Conservation (phyloP, 2,888 invertebrate genomes). For the Petrolisthes manimaculis region DNA sequence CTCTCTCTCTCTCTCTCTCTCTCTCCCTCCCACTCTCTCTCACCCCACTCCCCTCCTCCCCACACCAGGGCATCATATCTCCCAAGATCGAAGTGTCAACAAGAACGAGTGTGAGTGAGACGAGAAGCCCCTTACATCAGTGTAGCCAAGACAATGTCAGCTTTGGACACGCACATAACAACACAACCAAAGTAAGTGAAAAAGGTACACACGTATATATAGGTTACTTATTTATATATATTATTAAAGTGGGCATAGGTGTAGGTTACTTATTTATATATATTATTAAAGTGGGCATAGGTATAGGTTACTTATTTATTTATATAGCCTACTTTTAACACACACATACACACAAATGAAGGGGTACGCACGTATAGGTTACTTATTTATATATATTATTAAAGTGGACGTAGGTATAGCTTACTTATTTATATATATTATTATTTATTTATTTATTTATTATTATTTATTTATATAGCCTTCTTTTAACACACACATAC, state of each 20-base stretch:
- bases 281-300: not conserved
- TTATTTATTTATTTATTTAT: not conserved
- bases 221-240: not conserved
- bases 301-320: not conserved
- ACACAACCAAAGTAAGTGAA: conserved; percentile 32
- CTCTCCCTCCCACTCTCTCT: not conserved
- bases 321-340: not conserved
- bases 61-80: conserved; percentile 56
- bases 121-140: conserved; percentile 60
- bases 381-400: not conserved
- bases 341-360: not conserved
- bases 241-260: too few relatives aligned
- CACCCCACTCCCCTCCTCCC: not conserved
- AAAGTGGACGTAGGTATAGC: too few relatives aligned
- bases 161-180: conserved; percentile 60
- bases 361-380: not conserved
- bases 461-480: not conserved
- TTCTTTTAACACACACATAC: not conserved
- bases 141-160: conserved; percentile 62
- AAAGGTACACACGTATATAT: not conserved
- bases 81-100: conserved; percentile 66
- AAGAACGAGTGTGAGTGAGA: conserved; percentile 61
- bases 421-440: not conserved
- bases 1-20: not conserved
- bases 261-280: not conserved